Percentiles rank a stretch among this genome's conserved stretches.
These are phyloP conservation scores for Disparrhopalites patrizii DNA, from an alignment of 2,888 invertebrate genomes.

Conservation along the genomic window DNA sequence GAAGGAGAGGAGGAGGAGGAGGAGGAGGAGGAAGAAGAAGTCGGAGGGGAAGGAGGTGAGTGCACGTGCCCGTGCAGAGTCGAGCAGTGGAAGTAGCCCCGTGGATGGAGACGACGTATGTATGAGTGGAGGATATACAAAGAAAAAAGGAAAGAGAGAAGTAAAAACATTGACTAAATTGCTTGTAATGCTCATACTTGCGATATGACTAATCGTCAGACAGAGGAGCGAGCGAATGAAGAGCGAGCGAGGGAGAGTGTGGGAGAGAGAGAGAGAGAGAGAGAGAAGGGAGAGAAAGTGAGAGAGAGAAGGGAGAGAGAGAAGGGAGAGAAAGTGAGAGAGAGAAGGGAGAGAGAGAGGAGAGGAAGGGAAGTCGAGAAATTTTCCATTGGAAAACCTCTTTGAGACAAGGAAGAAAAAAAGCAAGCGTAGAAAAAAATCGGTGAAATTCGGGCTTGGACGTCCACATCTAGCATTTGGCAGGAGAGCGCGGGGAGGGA, in stretches of 20 bases:
- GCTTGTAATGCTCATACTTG: neutral
- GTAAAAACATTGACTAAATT: neutral
- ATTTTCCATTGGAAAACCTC: neutral
- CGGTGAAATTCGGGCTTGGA: constrained; percentile 17
- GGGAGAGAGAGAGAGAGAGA: neutral
- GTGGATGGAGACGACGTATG: neutral
- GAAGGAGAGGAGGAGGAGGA: no score
- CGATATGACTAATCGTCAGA: neutral
- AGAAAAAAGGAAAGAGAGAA: no score
- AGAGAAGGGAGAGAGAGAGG: constrained; percentile 5
- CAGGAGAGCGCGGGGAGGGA: constrained; percentile 24
- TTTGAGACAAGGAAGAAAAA: constrained; percentile 21
- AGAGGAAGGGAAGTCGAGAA: neutral
- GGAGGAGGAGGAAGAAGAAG: no score
- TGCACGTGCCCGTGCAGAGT: constrained; percentile 6
- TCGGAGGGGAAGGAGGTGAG: neutral
- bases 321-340: neutral
- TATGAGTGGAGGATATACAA: neutral
- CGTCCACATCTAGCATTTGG: constrained; percentile 7
- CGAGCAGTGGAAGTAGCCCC: neutral
- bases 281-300: neutral
- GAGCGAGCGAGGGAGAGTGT: neutral
- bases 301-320: neutral
- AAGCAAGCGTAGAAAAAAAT: constrained; percentile 23
- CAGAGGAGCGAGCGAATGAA: neutral